These are phyloP conservation scores for Sinocyclocheilus grahami DNA, from an alignment of 2,113 vertebrate species.

Conservation along the genomic window DNA sequence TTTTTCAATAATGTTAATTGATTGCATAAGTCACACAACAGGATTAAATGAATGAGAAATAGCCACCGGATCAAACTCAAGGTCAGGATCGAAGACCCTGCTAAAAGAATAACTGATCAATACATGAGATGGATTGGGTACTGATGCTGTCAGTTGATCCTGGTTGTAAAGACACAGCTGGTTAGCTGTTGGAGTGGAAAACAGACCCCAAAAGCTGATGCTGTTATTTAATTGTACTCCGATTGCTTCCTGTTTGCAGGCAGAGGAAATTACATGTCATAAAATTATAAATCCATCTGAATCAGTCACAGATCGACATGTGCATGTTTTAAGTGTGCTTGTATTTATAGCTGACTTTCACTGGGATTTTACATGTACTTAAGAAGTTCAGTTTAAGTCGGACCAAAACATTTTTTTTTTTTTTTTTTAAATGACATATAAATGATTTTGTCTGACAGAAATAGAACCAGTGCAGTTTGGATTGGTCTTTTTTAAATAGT, in stretches of 20 bases:
- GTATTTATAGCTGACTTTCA: not conserved
- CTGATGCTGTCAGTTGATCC: conserved; percentile 57
- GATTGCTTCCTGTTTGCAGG: not conserved
- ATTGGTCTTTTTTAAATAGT: not conserved
- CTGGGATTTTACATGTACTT: not conserved
- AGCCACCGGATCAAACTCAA: conserved; percentile 57
- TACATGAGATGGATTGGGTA: conserved; percentile 61
- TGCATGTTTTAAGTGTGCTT: not conserved
- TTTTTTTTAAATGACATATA: not conserved
- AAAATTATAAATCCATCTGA: conserved; percentile 25
- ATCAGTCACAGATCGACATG: not conserved
- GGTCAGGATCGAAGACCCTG: conserved; percentile 59
- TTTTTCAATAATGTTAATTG: conserved; percentile 10
- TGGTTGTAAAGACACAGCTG: conserved; percentile 51
- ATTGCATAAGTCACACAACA: conserved; percentile 39
- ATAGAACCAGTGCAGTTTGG: not conserved
- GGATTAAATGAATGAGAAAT: conserved; percentile 5
- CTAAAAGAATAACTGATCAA: conserved; percentile 62
- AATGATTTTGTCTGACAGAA: not conserved
- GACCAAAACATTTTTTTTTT: no score
- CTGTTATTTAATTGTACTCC: conserved; percentile 2
- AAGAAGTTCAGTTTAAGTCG: not conserved
- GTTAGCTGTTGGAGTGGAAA: conserved; percentile 54
- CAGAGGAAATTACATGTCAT: not conserved
- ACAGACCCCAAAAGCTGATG: not conserved